A percentile compares a stretch with the other conserved stretches of the same genome.
phyloP scores from a whole-genome alignment of 2,113 vertebrate species.

The Choloepus hoffmanni region DNA sequence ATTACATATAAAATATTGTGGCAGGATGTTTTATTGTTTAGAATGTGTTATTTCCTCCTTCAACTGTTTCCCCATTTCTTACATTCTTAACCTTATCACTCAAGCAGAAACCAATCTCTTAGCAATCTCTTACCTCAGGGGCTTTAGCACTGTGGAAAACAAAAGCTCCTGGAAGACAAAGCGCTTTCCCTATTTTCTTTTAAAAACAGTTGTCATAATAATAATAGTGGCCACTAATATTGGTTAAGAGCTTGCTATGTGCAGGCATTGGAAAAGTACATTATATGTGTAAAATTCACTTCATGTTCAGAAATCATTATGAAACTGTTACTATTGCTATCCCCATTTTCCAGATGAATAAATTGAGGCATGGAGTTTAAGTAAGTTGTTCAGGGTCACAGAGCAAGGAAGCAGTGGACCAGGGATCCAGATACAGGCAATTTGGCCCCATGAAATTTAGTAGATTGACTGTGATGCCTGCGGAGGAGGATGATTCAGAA shows the following conservation, averaged over 20 bases:
- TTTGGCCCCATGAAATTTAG: background rate
- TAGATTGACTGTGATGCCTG: background rate
- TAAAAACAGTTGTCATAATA: background rate
- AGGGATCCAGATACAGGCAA: background rate
- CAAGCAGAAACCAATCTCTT: background rate
- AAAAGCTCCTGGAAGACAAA: background rate
- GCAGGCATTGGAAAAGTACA: background rate
- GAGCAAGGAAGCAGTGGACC: background rate
- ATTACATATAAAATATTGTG: background rate
- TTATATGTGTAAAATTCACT: background rate
- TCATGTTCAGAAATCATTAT: background rate
- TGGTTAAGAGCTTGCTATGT: background rate
- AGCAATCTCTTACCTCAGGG: background rate
- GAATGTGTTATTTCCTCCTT: too few relatives aligned
- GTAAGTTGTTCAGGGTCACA: background rate
- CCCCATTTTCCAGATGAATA: background rate
- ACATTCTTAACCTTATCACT: background rate
- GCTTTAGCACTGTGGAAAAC: background rate
- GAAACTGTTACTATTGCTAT: background rate
- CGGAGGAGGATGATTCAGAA: background rate
- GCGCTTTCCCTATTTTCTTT: background rate
- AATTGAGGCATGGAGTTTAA: background rate
- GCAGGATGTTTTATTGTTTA: background rate
- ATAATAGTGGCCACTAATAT: background rate
- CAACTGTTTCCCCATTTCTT: too few relatives aligned